These are phyloP conservation scores for Argyra leucocephala DNA, from an alignment of 2,888 invertebrate species.

Conservation along the genomic window DNA sequence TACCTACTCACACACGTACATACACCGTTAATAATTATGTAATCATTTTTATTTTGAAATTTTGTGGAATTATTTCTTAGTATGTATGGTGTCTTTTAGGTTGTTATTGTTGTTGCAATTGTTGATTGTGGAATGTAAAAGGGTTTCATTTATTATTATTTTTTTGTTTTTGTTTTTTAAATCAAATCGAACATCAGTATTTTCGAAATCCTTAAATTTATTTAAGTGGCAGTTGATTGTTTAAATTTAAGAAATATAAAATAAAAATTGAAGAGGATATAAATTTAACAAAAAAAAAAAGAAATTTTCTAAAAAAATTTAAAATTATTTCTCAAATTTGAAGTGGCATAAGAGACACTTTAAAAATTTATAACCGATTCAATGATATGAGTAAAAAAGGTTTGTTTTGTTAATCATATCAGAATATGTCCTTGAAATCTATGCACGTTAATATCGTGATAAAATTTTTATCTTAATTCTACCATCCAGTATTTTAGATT, in stretches of 20 bases:
- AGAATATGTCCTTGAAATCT: too few relatives aligned
- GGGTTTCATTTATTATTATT: background rate
- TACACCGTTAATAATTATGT: background rate
- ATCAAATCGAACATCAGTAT: background rate
- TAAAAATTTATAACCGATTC: background rate
- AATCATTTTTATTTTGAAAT: background rate
- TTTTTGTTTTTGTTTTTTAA: background rate
- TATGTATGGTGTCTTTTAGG: background rate
- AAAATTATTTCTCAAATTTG: background rate
- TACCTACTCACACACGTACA: background rate
- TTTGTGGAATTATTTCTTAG: constrained; percentile 1
- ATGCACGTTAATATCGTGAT: too few relatives aligned
- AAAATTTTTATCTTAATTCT: too few relatives aligned
- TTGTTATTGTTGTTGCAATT: background rate
- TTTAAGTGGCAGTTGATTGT: constrained; percentile 3
- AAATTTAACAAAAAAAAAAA: too few relatives aligned
- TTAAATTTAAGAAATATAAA: background rate
- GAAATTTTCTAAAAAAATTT: background rate
- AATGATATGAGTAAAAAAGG: too few relatives aligned
- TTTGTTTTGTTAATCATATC: too few relatives aligned
- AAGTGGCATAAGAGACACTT: constrained; percentile 3
- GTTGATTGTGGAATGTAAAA: background rate
- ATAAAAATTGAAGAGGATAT: background rate
- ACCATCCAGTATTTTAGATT: too few relatives aligned
- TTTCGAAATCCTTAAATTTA: background rate